Base-by-base conservation (phyloP, 64 coral and sea anemone genomes). In the Montipora sp. region DNA sequence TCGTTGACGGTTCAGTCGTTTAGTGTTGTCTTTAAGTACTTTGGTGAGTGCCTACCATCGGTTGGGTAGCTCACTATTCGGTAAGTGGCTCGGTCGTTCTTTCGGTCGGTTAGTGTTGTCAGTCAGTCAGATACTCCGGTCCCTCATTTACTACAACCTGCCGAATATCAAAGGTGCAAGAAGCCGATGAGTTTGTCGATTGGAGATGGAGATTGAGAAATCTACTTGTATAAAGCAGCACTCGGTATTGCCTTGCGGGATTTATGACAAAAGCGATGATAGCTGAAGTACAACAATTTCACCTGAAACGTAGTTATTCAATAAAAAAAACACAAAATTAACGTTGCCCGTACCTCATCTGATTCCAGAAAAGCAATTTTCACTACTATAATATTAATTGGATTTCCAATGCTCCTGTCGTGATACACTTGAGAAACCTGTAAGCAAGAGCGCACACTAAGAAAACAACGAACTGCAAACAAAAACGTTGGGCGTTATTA, bases 351-450 rank as follows among this genome's bases (percentile, higher is more conserved):
- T 87, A 97, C 95, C 88, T 90, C 49, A 48, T 97, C 74, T 5
- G 19, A 75, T 48, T 94, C 89, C 20, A 97, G 68, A 71, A 92
- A 88, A 15, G 77, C 83, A 16, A 97, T 92, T 77, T 91, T 97
- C 7, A 97, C 92, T 15, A 97, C 75, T 12, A 97, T 92, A 61
- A 97, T 80, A 50, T 97, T 97, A 20, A 97, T 97, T 36, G 81
- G 57, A 86, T 91, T 88, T 8, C 95, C 95, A 70, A 97, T 97
- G 14, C 88, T 88, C 19, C 77, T 90, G 85, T 97, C 77, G 9
- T 59, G 85, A 78, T 94, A 97, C 8, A 97, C 87, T 45, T 84
- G 92, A 44, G 95, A 89, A 59, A 97, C 95, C 95, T 97, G 15
- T 13, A 63, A 59, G 46, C 50, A 69, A 16, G 80, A 79, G 8